Evolutionary conservation across 2,888 invertebrate species (phyloP).

Genomic region (Drosophila kambysellisi): DNA sequence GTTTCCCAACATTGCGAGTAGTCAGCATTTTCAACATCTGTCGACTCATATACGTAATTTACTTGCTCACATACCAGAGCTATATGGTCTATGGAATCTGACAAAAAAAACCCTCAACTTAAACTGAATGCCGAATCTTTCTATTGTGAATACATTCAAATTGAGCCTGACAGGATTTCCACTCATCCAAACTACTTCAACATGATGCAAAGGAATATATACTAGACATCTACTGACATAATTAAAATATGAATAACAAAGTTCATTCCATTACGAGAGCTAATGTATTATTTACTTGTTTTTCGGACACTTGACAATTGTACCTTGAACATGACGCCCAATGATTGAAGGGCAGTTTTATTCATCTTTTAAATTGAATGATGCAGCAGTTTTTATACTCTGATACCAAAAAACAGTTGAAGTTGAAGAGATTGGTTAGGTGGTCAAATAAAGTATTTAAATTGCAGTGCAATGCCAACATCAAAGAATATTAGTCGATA

Average conservation of each 20-base stretch:
- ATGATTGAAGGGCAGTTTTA: neutral
- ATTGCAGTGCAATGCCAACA: neutral
- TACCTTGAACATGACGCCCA: slow-evolving; percentile 18
- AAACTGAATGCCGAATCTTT: neutral
- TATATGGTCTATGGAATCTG: neutral
- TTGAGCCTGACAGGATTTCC: neutral
- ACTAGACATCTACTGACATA: neutral
- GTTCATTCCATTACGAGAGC: slow-evolving; percentile 9
- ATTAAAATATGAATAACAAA: slow-evolving; percentile 16
- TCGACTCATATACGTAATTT: slow-evolving; percentile 26
- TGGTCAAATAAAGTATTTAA: neutral
- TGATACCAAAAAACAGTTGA: neutral
- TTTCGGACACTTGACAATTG: neutral
- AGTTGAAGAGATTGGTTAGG: neutral
- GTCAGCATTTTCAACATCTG: slow-evolving; percentile 43
- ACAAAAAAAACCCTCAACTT: neutral
- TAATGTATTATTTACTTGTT: slow-evolving; percentile 1
- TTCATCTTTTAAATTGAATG: slow-evolving; percentile 4
- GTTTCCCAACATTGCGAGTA: slow-evolving; percentile 8
- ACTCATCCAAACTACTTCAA: neutral
- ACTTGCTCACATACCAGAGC: neutral
- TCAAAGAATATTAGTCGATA: neutral
- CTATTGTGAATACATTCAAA: neutral
- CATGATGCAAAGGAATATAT: neutral
- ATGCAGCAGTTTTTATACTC: slow-evolving; percentile 13